A percentile compares a stretch with the other conserved stretches of the same genome.
Conservation (phyloP, 2,888 invertebrate genomes). For the Scaptomyza tumidula region DNA sequence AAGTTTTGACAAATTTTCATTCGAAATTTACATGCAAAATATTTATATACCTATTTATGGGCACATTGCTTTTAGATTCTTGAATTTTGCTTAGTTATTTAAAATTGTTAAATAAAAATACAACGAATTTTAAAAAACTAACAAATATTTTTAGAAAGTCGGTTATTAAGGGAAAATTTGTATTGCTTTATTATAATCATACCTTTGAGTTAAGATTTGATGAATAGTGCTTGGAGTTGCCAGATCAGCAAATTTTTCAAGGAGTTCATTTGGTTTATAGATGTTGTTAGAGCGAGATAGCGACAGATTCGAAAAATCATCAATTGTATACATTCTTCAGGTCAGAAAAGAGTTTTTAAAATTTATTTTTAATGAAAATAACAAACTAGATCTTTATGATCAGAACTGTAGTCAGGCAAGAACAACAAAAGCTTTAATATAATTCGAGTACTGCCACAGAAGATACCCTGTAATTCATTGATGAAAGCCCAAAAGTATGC, state of each 20-base stretch:
- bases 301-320: not conserved
- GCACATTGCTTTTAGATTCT: slow-evolving; percentile 5
- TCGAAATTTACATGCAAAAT: slow-evolving; percentile 4
- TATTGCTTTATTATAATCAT: too few species aligned
- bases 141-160: too few species aligned
- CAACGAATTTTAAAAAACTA: slow-evolving; percentile 14
- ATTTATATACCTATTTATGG: slow-evolving; percentile 1
- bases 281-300: too few species aligned
- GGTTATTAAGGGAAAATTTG: too few species aligned
- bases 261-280: not conserved
- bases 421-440: too few species aligned
- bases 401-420: not conserved
- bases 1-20: slow-evolving; percentile 1
- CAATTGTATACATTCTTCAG: not conserved
- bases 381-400: not conserved
- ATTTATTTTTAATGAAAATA: not conserved
- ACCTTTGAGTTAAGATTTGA: too few species aligned
- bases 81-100: slow-evolving; percentile 22
- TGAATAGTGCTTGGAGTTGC: not conserved
- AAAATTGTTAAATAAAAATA: slow-evolving; percentile 46
- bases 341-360: not conserved
- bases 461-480: not conserved
- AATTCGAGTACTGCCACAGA: too few species aligned
- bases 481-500: slow-evolving; percentile 21
- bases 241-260: not conserved